Conservation (phyloP, 2,797 vertebrate genomes). For the Manis crassicaudata region DNA sequence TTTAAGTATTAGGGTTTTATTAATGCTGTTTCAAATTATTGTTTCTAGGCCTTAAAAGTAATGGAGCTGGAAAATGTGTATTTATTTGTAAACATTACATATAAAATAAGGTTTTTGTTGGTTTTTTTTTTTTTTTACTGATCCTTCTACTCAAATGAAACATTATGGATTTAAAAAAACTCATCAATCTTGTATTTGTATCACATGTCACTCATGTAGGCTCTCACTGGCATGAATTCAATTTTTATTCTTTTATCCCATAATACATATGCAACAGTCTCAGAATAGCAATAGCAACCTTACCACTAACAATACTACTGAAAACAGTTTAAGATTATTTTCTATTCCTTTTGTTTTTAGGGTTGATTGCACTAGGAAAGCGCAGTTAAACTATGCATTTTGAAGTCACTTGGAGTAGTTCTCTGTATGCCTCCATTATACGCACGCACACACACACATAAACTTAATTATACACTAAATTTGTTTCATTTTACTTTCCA, state of each 20-base stretch:
- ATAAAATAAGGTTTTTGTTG: not conserved
- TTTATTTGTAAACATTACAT: conserved; percentile 34
- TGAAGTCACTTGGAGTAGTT: conserved; percentile 35
- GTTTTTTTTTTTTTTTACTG: not conserved
- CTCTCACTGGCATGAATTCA: not conserved
- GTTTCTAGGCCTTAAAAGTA: not conserved
- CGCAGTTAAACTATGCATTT: not conserved
- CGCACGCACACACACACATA: not conserved
- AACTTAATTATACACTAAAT: too few relatives aligned
- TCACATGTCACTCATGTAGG: not conserved
- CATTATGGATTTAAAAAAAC: not conserved
- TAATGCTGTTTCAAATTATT: conserved; percentile 8
- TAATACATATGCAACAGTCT: not conserved
- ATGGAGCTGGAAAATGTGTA: not conserved
- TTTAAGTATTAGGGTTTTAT: not conserved
- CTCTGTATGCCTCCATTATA: not conserved
- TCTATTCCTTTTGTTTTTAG: conserved; percentile 11
- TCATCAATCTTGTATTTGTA: not conserved
- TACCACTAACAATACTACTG: not conserved
- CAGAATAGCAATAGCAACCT: not conserved
- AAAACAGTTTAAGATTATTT: not conserved
- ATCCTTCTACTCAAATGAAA: not conserved
- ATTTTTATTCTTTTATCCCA: conserved; percentile 15
- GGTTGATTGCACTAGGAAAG: not conserved
- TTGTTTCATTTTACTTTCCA: conserved; percentile 39